A percentile compares a stretch with the other conserved stretches of the same genome.
These are phyloP conservation scores for Sternotherus odoratus DNA, from an alignment of 2,797 vertebrate species.

Conservation along the genomic window DNA sequence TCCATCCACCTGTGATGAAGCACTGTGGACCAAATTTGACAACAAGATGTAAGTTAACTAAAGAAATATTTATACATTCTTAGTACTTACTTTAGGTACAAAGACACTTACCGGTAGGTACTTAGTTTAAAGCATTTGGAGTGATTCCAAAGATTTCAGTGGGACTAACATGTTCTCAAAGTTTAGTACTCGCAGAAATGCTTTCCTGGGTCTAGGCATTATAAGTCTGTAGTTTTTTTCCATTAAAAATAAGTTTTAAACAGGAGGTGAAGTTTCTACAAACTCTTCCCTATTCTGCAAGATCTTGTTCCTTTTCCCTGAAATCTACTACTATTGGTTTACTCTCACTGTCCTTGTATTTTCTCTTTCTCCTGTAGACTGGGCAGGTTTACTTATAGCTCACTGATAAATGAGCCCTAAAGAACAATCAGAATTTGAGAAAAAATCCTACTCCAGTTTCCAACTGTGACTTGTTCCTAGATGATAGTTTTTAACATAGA, in stretches of 20 bases:
- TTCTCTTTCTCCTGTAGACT: background rate
- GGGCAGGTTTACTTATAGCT: background rate
- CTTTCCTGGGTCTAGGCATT: background rate
- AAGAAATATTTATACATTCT: background rate
- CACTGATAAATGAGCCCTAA: background rate
- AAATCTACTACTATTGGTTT: background rate
- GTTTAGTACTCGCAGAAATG: background rate
- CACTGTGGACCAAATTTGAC: background rate
- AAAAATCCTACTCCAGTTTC: background rate
- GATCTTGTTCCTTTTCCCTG: background rate
- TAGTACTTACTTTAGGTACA: too few species aligned
- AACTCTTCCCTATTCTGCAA: background rate
- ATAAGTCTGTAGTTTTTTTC: background rate
- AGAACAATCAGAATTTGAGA: background rate
- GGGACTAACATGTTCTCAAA: background rate
- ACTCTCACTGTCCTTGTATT: background rate
- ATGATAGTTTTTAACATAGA: slow-evolving; percentile 16
- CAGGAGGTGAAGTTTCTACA: background rate
- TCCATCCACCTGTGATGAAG: background rate
- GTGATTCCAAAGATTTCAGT: background rate
- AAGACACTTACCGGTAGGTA: too few species aligned
- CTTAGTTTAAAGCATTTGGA: too few species aligned
- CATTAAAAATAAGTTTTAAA: background rate
- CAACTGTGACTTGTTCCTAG: slow-evolving; percentile 44
- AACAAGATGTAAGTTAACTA: background rate